Percentiles rank a stretch among this genome's conserved stretches.
phyloP scores from a whole-genome alignment of 2,888 invertebrate genomes.

The Rhabditoides inermis region DNA sequence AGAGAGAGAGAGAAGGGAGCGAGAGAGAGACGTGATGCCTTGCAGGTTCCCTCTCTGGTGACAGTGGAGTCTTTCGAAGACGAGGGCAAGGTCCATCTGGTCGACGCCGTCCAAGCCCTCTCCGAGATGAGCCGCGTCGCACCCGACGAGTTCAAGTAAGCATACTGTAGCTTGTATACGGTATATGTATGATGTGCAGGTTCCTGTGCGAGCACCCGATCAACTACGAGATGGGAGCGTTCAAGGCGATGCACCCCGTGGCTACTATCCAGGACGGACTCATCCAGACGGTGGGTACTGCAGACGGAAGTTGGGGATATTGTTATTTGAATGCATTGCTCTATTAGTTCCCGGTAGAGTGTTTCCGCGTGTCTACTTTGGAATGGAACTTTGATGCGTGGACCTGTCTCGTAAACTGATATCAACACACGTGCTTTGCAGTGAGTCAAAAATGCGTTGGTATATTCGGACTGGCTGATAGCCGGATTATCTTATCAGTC shows the following conservation, averaged over 20 bases:
- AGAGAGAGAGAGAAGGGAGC: not conserved
- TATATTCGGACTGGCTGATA: no score
- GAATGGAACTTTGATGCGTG: no score
- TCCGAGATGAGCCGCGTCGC: slow-evolving; percentile 11
- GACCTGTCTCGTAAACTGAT: not conserved
- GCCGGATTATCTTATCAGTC: no score
- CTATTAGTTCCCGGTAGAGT: no score
- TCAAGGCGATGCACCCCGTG: slow-evolving; percentile 19
- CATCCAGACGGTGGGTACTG: slow-evolving; percentile 23
- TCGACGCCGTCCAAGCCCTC: slow-evolving; percentile 30
- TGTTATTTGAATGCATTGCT: no score
- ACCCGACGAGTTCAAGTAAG: no score
- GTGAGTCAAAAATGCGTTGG: not conserved
- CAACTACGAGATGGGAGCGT: slow-evolving; percentile 30
- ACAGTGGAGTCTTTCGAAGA: slow-evolving; percentile 21
- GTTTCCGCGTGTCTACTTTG: no score
- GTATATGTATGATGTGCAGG: slow-evolving; percentile 3
- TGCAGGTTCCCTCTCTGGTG: slow-evolving; percentile 26
- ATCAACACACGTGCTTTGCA: not conserved
- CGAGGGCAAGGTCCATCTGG: slow-evolving; percentile 17
- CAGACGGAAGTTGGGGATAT: not conserved
- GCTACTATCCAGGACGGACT: slow-evolving; percentile 17
- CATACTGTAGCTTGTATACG: slow-evolving; percentile 13
- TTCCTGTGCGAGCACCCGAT: slow-evolving; percentile 18
- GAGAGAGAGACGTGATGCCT: not conserved